Percentiles rank a stretch among this genome's conserved stretches.
phyloP scores from a whole-genome alignment of 2,113 vertebrate species.

The Nothocercus julius region DNA sequence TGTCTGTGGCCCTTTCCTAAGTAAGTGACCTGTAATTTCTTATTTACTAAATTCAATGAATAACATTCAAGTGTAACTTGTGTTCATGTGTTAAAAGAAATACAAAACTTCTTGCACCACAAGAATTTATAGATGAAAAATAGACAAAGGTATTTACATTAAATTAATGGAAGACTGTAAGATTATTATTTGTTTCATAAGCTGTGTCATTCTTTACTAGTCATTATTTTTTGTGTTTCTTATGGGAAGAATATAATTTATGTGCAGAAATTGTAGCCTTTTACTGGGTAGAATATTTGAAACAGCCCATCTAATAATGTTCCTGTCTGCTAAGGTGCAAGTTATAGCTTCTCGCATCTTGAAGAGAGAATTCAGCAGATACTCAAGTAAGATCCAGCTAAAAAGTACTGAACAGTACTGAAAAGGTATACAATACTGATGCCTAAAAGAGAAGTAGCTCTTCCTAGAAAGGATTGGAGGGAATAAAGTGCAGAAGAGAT shows the following conservation, averaged over 20 bases:
- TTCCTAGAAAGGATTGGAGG: neutral
- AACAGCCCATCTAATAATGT: neutral
- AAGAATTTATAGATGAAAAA: neutral
- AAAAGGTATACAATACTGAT: neutral
- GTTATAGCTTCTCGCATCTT: neutral
- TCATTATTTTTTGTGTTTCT: neutral
- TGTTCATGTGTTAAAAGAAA: neutral
- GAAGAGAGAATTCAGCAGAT: neutral
- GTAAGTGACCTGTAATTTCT: neutral
- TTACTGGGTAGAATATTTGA: neutral
- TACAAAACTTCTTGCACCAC: neutral
- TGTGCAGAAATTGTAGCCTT: neutral
- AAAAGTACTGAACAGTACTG: neutral
- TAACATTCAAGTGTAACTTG: neutral
- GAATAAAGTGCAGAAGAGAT: neutral
- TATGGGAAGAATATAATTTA: neutral
- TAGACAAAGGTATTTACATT: neutral
- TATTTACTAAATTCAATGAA: neutral
- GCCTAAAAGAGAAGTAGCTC: neutral
- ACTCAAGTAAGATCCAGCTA: neutral
- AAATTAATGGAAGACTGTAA: neutral
- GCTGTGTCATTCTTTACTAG: neutral
- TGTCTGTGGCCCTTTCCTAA: neutral
- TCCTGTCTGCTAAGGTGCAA: neutral
- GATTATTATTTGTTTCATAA: neutral